Percentiles rank a stretch among this genome's conserved stretches.
phyloP scores from a whole-genome alignment of 2,113 vertebrate genomes.

The Gymnogyps californianus region DNA sequence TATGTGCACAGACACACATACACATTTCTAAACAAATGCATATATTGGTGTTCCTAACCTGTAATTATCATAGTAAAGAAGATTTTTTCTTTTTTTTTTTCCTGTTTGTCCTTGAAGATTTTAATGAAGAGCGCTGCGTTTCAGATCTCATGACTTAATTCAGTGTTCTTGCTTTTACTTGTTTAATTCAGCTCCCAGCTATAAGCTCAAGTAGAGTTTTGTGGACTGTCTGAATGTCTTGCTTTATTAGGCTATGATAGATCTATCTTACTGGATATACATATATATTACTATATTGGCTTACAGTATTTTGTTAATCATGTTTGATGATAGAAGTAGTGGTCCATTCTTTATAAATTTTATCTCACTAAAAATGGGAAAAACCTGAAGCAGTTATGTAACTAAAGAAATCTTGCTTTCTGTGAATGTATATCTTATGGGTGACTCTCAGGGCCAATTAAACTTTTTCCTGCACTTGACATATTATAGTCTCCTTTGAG shows the following conservation, averaged over 20 bases:
- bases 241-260: background rate
- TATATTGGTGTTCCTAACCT: background rate
- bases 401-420: background rate
- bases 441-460: background rate
- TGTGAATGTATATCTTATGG: background rate
- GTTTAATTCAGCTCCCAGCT: background rate
- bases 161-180: background rate
- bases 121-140: background rate
- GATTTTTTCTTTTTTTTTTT: background rate
- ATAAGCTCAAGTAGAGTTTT: background rate
- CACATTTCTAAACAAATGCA: background rate
- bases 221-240: background rate
- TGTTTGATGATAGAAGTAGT: background rate
- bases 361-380: background rate
- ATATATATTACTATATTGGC: background rate
- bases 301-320: background rate
- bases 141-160: background rate
- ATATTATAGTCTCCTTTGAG: background rate
- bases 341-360: background rate
- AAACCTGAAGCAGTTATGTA: background rate
- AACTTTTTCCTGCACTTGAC: background rate
- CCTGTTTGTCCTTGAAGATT: background rate
- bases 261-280: background rate
- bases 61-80: background rate
- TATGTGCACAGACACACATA: rapidly evolving